Conservation (phyloP, 2,797 vertebrate genomes). For the Pachyuromys duprasi region DNA sequence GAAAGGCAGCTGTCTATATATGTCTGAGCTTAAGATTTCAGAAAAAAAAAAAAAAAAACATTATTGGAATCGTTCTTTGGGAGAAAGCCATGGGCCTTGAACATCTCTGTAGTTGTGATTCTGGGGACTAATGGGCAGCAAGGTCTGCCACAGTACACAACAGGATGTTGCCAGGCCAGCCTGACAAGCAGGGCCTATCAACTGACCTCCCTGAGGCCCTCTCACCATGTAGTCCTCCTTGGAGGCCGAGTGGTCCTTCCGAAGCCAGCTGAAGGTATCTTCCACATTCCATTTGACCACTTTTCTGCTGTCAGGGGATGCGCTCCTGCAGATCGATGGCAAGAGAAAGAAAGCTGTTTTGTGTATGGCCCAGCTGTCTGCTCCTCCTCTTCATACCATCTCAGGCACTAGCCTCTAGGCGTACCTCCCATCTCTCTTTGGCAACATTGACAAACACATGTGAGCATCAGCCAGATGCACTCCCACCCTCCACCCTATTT, state of each 20-base stretch:
- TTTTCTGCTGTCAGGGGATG: slow-evolving; percentile 97
- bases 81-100: slow-evolving; percentile 15
- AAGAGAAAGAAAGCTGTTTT: not conserved
- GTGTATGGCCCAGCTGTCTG: no score
- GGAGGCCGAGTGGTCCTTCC: slow-evolving; percentile 96
- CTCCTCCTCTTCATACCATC: not conserved
- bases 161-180: not conserved
- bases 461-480: not conserved
- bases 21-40: not conserved
- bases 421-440: not conserved
- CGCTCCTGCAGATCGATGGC: slow-evolving; percentile 89
- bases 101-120: not conserved
- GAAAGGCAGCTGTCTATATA: slow-evolving; percentile 9
- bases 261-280: slow-evolving; percentile 99
- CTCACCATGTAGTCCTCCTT: slow-evolving; percentile 98
- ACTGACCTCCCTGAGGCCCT: not conserved
- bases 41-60: slow-evolving; percentile 9
- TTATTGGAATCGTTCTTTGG: not conserved
- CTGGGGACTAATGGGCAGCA: not conserved
- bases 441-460: not conserved
- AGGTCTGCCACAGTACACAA: not conserved
- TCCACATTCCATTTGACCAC: slow-evolving; percentile 99
- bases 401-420: not conserved
- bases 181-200: not conserved
- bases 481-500: not conserved